Percentiles rank a stretch among this genome's conserved stretches.
Conservation (phyloP, 1,140 invertebrate genomes). For the Leptinotarsa defecta region DNA sequence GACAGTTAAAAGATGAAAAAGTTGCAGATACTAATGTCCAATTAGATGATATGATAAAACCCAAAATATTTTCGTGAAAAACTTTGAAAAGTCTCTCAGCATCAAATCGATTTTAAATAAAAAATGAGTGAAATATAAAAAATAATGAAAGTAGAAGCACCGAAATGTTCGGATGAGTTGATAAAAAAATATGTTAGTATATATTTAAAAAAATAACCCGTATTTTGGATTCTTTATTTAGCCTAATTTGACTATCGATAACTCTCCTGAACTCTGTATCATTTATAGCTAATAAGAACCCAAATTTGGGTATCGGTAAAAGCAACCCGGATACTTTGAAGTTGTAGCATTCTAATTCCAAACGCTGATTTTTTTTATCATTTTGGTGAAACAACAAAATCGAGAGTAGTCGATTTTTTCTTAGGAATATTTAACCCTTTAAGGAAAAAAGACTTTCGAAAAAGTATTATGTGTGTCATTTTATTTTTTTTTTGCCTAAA, state of each 20-base stretch:
- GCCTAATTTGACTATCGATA: constrained; percentile 17
- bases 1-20: too few species aligned
- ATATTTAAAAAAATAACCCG: background rate
- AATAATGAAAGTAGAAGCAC: too few species aligned
- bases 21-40: too few species aligned
- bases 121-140: too few species aligned
- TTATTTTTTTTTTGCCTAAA: constrained; percentile 29
- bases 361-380: background rate
- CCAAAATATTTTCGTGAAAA: too few species aligned
- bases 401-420: background rate
- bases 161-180: too few species aligned
- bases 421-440: constrained; percentile 32
- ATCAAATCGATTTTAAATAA: too few species aligned
- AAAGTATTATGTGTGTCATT: constrained; percentile 8
- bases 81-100: too few species aligned
- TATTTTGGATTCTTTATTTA: constrained; percentile 13
- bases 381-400: constrained; percentile 14
- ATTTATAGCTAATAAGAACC: background rate
- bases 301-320: too few species aligned
- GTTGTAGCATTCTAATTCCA: background rate
- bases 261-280: background rate
- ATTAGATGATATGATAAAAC: too few species aligned
- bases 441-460: constrained; percentile 37
- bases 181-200: too few species aligned
- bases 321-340: background rate